These are phyloP conservation scores for Sphaeridia pumilis DNA, from an alignment of 2,888 invertebrate genomes.

Conservation along the genomic window DNA sequence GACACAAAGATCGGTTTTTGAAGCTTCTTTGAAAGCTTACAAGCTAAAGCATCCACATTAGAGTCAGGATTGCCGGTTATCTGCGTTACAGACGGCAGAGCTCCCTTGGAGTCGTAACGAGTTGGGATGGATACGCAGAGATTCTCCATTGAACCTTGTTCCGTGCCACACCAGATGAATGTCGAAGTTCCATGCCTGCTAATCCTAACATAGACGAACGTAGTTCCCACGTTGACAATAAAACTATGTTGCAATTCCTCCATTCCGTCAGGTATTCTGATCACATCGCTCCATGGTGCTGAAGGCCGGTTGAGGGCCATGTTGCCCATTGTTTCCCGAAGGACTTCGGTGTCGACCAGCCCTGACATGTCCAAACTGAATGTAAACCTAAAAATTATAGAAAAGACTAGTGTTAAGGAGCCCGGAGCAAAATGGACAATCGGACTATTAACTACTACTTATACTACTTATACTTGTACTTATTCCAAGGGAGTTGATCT, in stretches of 20 bases:
- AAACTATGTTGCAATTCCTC: not conserved
- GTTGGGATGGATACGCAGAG: conserved; percentile 10
- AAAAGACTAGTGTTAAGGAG: no score
- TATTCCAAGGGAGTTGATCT: no score
- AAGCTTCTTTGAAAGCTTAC: conserved; percentile 3
- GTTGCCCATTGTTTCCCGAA: not conserved
- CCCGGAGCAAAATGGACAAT: no score
- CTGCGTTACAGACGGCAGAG: conserved; percentile 3
- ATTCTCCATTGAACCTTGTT: conserved; percentile 2
- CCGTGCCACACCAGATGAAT: conserved; percentile 9
- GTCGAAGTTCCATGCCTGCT: not conserved
- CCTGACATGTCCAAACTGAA: no score
- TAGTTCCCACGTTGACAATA: not conserved
- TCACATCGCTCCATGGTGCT: not conserved
- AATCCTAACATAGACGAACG: not conserved
- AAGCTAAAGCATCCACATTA: not conserved
- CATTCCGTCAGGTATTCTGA: not conserved
- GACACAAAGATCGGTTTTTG: conserved; percentile 12
- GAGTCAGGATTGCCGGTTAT: conserved; percentile 3
- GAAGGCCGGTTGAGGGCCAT: not conserved
- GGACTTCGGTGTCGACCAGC: not conserved
- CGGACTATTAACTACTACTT: no score
- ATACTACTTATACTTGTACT: no score
- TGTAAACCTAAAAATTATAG: no score
- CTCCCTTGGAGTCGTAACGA: conserved; percentile 3